Evolutionary conservation across 2,888 invertebrate species (phyloP).

Genomic region (Alsophila aescularia): DNA sequence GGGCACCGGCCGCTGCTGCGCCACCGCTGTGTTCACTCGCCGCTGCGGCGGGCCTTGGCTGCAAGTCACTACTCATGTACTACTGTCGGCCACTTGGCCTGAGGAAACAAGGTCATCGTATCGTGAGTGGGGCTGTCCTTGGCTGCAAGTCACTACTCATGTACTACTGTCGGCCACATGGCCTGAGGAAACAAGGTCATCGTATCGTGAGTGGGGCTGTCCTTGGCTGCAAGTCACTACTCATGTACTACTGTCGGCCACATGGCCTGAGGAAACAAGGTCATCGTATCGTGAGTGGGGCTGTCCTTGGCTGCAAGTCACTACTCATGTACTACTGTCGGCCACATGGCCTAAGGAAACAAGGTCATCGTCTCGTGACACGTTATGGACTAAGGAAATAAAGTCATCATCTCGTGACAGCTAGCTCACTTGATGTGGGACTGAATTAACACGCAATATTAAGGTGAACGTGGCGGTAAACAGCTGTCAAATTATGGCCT

Average conservation of each 20-base stretch:
- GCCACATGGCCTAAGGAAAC: background rate
- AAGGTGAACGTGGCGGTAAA: too few species aligned
- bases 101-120: too few species aligned
- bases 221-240: slow-evolving; percentile 57
- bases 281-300: too few species aligned
- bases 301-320: slow-evolving; percentile 58
- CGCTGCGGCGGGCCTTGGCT: slow-evolving; percentile 63
- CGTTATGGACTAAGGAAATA: too few species aligned
- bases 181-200: too few species aligned
- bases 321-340: slow-evolving; percentile 30
- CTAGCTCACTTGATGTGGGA: too few species aligned
- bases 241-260: slow-evolving; percentile 25
- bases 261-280: too few species aligned
- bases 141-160: slow-evolving; percentile 50
- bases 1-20: slow-evolving; percentile 72
- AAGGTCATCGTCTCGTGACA: too few species aligned
- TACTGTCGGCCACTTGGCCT: background rate
- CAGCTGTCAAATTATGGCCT: too few species aligned
- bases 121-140: slow-evolving; percentile 56
- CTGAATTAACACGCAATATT: too few species aligned
- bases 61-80: slow-evolving; percentile 40
- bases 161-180: slow-evolving; percentile 13
- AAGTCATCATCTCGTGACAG: too few species aligned
- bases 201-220: too few species aligned
- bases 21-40: slow-evolving; percentile 60